Evolutionary conservation across 1,140 invertebrate genomes (phyloP).

Genomic region (Pararge aegeria): DNA sequence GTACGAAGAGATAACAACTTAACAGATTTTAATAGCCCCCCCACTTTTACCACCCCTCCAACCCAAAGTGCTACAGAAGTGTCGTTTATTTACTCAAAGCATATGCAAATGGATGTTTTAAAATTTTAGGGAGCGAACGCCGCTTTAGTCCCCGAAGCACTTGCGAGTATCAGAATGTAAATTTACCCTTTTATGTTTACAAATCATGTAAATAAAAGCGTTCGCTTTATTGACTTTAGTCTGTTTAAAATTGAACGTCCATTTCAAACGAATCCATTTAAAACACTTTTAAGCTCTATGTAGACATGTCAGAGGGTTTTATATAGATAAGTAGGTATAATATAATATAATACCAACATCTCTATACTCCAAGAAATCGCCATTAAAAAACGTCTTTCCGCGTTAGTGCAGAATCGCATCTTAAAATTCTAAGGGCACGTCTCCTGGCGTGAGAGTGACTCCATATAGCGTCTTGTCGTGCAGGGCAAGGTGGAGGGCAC

Average conservation of each 20-base stretch:
- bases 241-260: constrained; percentile 37
- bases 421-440: too few relatives aligned
- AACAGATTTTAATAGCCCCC: constrained; percentile 34
- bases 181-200: constrained; percentile 79
- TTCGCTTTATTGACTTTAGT: constrained; percentile 72
- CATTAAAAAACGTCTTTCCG: too few relatives aligned
- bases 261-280: constrained; percentile 28
- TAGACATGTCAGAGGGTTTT: neutral
- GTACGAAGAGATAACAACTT: constrained; percentile 27
- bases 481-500: too few relatives aligned
- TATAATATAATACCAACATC: too few relatives aligned
- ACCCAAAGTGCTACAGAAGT: constrained; percentile 68
- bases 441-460: too few relatives aligned
- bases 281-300: constrained; percentile 22
- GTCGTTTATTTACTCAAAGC: constrained; percentile 78
- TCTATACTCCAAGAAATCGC: too few relatives aligned
- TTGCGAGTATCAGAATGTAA: constrained; percentile 79
- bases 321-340: neutral
- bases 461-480: too few relatives aligned
- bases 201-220: constrained; percentile 77
- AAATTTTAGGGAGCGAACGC: constrained; percentile 77
- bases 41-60: constrained; percentile 30
- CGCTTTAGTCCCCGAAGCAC: constrained; percentile 73
- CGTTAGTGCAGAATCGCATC: too few relatives aligned
- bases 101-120: constrained; percentile 78